phyloP scores from a whole-genome alignment of 2,888 invertebrate genomes.

The Sericinus montela region DNA sequence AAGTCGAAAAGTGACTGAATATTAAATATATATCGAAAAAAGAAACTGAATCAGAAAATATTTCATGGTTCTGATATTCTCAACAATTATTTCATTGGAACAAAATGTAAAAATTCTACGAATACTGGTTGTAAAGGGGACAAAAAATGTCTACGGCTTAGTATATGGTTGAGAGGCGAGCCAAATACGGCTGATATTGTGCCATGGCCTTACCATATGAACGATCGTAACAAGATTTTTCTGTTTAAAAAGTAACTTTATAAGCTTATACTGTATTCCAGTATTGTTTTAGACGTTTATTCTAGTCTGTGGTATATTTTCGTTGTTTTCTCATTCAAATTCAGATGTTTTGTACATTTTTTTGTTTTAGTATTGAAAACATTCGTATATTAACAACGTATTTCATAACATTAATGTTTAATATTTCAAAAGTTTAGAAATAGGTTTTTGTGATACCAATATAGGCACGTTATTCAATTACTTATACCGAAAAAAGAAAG shows the following conservation, averaged over 20 bases:
- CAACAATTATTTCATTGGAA: no score
- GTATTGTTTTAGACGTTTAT: background rate
- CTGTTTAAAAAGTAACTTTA: background rate
- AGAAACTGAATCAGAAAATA: no score
- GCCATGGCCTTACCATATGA: slow-evolving; percentile 13
- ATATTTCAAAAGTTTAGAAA: no score
- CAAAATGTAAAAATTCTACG: background rate
- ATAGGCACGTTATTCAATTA: no score
- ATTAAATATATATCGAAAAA: no score
- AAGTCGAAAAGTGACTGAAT: no score
- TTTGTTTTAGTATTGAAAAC: background rate
- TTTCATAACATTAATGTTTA: no score
- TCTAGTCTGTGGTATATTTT: background rate
- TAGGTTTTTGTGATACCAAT: no score
- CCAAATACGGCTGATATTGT: slow-evolving; percentile 10
- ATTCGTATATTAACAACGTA: no score
- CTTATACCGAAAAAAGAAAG: no score
- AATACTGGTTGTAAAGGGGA: slow-evolving; percentile 5
- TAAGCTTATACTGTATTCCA: background rate
- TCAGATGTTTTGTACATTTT: background rate
- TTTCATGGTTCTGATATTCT: no score
- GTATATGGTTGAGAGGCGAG: slow-evolving; percentile 12
- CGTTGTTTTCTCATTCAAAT: background rate
- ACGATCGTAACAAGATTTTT: background rate
- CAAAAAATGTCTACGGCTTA: slow-evolving; percentile 42